Conservation (phyloP, 2,113 vertebrate species). For the Clarias magur region DNA sequence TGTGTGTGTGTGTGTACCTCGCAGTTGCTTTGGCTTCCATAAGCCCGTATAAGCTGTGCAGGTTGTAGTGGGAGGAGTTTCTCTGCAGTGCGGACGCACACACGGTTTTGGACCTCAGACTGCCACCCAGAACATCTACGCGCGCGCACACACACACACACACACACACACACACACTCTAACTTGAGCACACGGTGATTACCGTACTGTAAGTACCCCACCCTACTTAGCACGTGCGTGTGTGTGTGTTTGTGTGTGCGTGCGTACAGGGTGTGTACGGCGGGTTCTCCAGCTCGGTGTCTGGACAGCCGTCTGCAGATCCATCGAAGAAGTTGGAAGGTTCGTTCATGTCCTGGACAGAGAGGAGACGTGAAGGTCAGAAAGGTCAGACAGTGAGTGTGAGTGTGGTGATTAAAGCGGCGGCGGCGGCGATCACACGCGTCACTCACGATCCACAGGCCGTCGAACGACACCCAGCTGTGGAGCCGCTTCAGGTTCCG, state of each 20-base stretch:
- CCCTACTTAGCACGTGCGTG: background rate
- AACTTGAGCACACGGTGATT: rapidly evolving
- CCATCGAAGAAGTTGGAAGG: slow-evolving; percentile 87
- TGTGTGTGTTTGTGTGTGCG: too few relatives aligned
- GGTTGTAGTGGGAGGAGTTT: slow-evolving; percentile 71
- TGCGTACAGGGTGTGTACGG: slow-evolving; percentile 79
- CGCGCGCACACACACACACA: slow-evolving; percentile 52
- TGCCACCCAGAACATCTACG: slow-evolving; percentile 67
- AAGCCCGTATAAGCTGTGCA: slow-evolving; percentile 78
- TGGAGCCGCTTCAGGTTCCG: slow-evolving; percentile 80
- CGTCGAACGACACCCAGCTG: slow-evolving; percentile 77
- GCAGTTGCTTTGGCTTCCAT: slow-evolving; percentile 78
- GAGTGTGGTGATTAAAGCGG: background rate
- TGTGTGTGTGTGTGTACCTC: slow-evolving; percentile 57
- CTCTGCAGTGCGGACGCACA: slow-evolving; percentile 73
- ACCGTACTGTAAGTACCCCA: background rate
- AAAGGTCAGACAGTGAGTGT: background rate
- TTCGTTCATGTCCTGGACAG: slow-evolving; percentile 86
- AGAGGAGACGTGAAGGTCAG: background rate
- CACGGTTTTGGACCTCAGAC: slow-evolving; percentile 67
- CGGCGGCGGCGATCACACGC: too few relatives aligned
- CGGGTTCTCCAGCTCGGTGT: slow-evolving; percentile 76
- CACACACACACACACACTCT: slow-evolving; percentile 57
- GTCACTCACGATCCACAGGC: slow-evolving; percentile 74
- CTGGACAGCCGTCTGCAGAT: slow-evolving; percentile 78